Percentiles rank a stretch among this genome's conserved stretches.
Conservation (phyloP, 2,797 vertebrate species). For the Poecilia gillii region DNA sequence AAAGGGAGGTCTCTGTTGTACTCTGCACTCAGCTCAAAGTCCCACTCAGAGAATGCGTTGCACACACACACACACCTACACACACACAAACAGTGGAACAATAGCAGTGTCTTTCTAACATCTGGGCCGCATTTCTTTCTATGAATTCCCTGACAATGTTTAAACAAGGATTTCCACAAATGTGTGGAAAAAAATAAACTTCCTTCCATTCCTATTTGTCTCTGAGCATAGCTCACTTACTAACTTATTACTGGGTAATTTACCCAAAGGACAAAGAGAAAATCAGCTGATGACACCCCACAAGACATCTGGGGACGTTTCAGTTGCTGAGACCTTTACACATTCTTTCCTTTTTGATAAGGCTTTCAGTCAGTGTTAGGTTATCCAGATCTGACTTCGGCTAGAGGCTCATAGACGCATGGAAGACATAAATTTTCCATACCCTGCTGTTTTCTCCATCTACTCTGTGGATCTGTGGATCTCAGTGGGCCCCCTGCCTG, state of each 20-base stretch:
- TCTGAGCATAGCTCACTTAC: not conserved
- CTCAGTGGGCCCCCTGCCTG: not conserved
- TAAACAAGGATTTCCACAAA: not conserved
- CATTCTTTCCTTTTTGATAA: not conserved
- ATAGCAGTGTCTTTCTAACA: not conserved
- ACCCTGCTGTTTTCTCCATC: not conserved
- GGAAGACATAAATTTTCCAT: not conserved
- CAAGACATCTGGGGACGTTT: not conserved
- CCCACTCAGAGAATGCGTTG: no score
- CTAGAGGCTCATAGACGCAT: not conserved
- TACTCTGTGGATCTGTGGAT: not conserved
- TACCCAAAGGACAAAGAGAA: not conserved
- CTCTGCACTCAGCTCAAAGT: slow-evolving; percentile 6
- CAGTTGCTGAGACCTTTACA: not conserved
- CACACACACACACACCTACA: not conserved
- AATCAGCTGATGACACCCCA: not conserved
- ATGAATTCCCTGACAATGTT: not conserved
- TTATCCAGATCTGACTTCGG: not conserved
- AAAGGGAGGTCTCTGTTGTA: not conserved
- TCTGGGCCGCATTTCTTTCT: slow-evolving; percentile 1
- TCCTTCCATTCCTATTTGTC: not conserved
- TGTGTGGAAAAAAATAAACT: not conserved
- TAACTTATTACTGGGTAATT: not conserved
- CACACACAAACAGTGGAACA: not conserved
- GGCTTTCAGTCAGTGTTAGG: not conserved